Evolutionary conservation across 2,888 invertebrate genomes (phyloP).

Genomic region (Sepiola atlantica): DNA sequence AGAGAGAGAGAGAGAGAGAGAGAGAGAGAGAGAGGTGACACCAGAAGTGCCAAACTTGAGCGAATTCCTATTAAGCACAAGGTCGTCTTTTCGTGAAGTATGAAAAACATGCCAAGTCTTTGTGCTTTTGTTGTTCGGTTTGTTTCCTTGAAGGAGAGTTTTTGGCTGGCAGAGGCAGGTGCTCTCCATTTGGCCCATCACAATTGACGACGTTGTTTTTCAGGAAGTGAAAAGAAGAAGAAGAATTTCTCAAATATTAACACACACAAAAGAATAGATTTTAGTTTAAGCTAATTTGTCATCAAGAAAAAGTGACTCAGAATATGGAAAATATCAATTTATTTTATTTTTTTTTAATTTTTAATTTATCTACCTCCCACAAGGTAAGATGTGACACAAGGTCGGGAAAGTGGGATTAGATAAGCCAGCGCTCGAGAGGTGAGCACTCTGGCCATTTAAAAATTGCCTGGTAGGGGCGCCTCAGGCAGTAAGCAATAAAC

Average conservation of each 20-base stretch:
- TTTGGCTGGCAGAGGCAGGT: background rate
- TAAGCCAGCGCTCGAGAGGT: no score
- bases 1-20: no score
- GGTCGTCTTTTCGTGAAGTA: background rate
- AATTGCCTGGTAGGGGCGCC: no score
- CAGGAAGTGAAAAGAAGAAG: background rate
- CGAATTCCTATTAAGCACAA: background rate
- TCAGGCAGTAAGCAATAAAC: no score
- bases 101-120: constrained; percentile 14
- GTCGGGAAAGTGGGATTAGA: no score
- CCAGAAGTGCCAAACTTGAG: background rate
- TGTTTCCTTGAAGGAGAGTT: background rate
- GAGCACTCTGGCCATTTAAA: no score
- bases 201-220: background rate
- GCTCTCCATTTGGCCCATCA: background rate
- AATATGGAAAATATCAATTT: background rate
- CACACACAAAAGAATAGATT: background rate
- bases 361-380: no score
- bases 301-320: background rate
- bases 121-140: background rate
- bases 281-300: background rate
- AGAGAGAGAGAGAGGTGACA: background rate
- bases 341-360: no score
- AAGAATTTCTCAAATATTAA: background rate
- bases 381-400: no score